phyloP scores from a whole-genome alignment of 2,888 invertebrate species.

The Metellina segmentata region DNA sequence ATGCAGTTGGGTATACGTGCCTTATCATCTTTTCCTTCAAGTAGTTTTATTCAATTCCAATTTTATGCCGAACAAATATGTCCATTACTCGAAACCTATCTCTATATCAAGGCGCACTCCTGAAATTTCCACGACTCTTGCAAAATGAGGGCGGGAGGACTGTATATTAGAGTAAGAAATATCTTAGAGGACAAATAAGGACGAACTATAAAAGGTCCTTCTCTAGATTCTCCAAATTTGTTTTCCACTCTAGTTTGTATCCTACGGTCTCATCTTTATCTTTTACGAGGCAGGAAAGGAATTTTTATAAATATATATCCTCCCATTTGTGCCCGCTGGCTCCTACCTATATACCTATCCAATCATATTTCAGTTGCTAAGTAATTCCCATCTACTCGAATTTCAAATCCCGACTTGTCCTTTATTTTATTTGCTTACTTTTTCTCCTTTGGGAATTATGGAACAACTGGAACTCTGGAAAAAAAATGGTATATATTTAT shows the following conservation, averaged over 20 bases:
- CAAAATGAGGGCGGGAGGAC: too few relatives aligned
- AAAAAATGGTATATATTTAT: neutral
- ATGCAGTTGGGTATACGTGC: too few relatives aligned
- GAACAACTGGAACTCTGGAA: slow-evolving; percentile 10
- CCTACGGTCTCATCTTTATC: neutral
- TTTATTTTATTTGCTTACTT: slow-evolving; percentile 3
- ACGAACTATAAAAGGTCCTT: too few relatives aligned
- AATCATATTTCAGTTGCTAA: slow-evolving; percentile 41
- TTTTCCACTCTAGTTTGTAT: neutral
- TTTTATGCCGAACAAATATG: too few relatives aligned
- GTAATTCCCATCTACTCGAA: slow-evolving; percentile 47
- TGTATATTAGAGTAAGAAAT: too few relatives aligned
- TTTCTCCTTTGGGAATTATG: slow-evolving; percentile 32
- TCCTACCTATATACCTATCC: slow-evolving; percentile 3
- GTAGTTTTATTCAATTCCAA: too few relatives aligned
- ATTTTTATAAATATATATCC: too few relatives aligned
- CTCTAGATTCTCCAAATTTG: neutral
- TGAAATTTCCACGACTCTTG: too few relatives aligned
- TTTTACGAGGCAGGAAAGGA: neutral
- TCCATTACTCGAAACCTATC: too few relatives aligned
- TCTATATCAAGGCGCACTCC: too few relatives aligned
- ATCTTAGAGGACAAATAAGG: too few relatives aligned
- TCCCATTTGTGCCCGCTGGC: neutral
- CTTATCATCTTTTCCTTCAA: too few relatives aligned
- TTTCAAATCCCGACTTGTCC: slow-evolving; percentile 27